A percentile compares a stretch with the other conserved stretches of the same genome.
These are phyloP conservation scores for Limosa lapponica DNA, from an alignment of 2,797 vertebrate species.

Conservation along the genomic window DNA sequence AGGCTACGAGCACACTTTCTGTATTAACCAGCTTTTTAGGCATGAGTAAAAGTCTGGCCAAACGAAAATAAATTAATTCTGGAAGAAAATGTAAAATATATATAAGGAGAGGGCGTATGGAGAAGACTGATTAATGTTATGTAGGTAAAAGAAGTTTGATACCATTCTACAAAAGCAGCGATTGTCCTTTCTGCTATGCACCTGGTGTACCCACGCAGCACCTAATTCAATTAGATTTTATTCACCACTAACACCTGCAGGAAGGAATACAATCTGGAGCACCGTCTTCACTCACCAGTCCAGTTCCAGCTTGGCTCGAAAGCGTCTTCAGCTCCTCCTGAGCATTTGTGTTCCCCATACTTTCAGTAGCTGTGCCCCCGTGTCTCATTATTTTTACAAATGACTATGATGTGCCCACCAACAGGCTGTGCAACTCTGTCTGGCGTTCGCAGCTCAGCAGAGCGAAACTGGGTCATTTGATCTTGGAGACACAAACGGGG, in stretches of 20 bases:
- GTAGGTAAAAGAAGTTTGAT: neutral
- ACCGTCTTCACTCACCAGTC: neutral
- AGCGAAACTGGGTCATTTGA: neutral
- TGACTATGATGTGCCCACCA: neutral
- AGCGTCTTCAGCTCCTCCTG: neutral
- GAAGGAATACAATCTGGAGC: neutral
- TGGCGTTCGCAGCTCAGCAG: neutral
- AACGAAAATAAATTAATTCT: neutral
- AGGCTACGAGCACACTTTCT: neutral
- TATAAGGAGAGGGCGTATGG: neutral
- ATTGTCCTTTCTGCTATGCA: neutral
- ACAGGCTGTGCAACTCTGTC: neutral
- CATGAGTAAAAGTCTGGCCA: neutral
- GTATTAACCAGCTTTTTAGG: neutral
- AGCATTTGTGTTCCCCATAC: neutral
- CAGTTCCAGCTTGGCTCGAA: neutral
- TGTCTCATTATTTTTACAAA: neutral
- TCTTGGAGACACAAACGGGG: neutral
- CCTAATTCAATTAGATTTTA: neutral
- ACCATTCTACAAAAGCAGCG: neutral
- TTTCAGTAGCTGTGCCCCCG: neutral
- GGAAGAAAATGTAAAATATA: neutral
- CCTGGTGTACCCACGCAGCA: neutral
- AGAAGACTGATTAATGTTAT: neutral
- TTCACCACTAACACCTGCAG: neutral